phyloP scores from a whole-genome alignment of 2,888 invertebrate genomes.

The Myopa testacea region DNA sequence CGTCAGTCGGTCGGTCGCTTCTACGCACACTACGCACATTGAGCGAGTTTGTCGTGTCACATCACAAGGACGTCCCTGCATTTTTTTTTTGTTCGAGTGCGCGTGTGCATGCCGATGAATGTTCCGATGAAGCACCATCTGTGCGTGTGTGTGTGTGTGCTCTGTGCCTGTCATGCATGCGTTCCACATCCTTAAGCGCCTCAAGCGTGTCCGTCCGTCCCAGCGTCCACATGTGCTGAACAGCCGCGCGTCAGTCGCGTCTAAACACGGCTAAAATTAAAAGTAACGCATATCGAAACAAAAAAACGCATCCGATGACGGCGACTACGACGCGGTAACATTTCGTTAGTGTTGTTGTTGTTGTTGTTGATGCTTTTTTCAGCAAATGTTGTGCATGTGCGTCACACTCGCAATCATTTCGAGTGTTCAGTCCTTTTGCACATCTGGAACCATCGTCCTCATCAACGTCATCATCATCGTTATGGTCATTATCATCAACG shows the following conservation, averaged over 20 bases:
- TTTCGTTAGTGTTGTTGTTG: not conserved
- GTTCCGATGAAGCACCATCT: too few relatives aligned
- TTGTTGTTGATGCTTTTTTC: not conserved
- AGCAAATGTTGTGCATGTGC: not conserved
- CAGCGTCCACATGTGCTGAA: not conserved
- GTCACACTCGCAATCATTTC: too few relatives aligned
- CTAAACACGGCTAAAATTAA: not conserved
- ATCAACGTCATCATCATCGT: too few relatives aligned
- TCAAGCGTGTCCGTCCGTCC: not conserved
- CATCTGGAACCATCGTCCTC: too few relatives aligned
- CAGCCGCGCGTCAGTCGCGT: constrained; percentile 4
- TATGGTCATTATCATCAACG: not conserved
- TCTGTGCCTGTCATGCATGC: constrained; percentile 49
- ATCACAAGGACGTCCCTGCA: constrained; percentile 34
- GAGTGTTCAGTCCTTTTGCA: too few relatives aligned
- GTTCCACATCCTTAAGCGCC: not conserved
- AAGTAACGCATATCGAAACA: too few relatives aligned
- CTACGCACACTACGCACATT: too few relatives aligned
- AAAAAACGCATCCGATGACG: too few relatives aligned
- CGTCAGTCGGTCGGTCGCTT: too few relatives aligned
- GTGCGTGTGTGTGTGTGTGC: not conserved
- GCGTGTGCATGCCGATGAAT: too few relatives aligned
- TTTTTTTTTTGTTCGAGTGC: constrained; percentile 3
- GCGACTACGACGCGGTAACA: too few relatives aligned
- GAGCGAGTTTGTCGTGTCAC: not conserved